phyloP scores from a whole-genome alignment of 2,113 vertebrate species.

The Bungarus multicinctus region DNA sequence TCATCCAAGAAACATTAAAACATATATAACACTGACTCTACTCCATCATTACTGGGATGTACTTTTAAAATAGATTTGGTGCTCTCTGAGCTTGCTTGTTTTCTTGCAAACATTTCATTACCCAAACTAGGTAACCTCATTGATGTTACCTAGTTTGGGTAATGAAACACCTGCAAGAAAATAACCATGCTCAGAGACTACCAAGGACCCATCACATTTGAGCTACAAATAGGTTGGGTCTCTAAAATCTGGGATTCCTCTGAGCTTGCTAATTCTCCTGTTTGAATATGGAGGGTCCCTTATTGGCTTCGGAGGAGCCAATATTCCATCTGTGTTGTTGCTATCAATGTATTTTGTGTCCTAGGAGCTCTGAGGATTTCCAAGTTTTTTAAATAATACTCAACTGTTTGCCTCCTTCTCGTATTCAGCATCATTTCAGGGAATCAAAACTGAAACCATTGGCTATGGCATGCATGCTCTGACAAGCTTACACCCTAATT shows the following conservation, averaged over 20 bases:
- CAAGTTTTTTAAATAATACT: background rate
- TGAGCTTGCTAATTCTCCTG: background rate
- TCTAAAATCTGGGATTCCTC: background rate
- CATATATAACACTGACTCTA: background rate
- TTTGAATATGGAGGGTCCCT: background rate
- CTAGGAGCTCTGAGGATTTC: background rate
- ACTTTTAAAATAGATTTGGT: background rate
- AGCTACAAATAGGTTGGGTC: background rate
- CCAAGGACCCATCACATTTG: background rate
- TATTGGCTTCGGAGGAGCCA: background rate
- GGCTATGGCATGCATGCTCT: no score
- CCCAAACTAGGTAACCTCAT: background rate
- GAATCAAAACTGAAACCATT: slow-evolving; percentile 1
- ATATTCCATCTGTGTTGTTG: background rate
- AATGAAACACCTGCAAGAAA: background rate
- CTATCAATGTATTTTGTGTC: background rate
- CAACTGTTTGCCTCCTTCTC: background rate
- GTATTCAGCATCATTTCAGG: background rate
- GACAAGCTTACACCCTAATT: background rate
- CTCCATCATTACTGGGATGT: background rate
- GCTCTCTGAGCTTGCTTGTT: no score
- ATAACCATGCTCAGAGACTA: background rate
- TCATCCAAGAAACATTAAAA: background rate
- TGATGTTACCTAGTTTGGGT: background rate
- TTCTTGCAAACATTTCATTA: background rate